Evolutionary conservation across 2,888 invertebrate genomes (phyloP).

Genomic region (Aelia acuminata): DNA sequence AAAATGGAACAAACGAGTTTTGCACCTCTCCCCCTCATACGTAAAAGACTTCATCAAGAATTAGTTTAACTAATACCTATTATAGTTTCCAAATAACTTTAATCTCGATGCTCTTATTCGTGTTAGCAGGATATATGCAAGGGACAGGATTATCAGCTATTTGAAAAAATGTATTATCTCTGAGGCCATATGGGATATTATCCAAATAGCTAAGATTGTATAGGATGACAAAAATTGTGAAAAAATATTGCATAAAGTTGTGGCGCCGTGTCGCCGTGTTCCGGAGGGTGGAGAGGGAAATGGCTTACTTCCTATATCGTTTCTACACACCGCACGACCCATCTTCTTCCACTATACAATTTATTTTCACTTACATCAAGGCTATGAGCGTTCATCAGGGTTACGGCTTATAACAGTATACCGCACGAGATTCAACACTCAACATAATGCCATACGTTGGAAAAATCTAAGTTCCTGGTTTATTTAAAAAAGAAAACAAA

Average conservation of each 20-base stretch:
- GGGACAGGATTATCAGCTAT: background rate
- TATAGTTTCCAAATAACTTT: no score
- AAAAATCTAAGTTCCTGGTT: background rate
- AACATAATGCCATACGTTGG: background rate
- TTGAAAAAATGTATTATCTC: background rate
- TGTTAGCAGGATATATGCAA: no score
- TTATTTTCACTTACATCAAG: constrained; percentile 41
- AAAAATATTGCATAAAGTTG: constrained; percentile 45
- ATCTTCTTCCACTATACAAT: constrained; percentile 25
- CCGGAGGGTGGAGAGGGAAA: constrained; percentile 45
- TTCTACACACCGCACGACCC: constrained; percentile 34
- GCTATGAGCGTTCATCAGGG: background rate
- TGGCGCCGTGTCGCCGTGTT: background rate
- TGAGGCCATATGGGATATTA: background rate
- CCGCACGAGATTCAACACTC: background rate
- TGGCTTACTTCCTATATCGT: constrained; percentile 40
- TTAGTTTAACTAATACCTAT: no score
- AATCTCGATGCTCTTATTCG: no score
- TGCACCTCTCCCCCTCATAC: no score
- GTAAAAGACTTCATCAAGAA: no score
- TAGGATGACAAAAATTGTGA: background rate
- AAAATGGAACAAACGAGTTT: no score
- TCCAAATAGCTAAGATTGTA: constrained; percentile 6
- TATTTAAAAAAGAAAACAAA: no score
- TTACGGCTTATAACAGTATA: background rate